These are phyloP conservation scores for Antennarius maculatus DNA, from an alignment of 2,797 vertebrate genomes.

Conservation along the genomic window DNA sequence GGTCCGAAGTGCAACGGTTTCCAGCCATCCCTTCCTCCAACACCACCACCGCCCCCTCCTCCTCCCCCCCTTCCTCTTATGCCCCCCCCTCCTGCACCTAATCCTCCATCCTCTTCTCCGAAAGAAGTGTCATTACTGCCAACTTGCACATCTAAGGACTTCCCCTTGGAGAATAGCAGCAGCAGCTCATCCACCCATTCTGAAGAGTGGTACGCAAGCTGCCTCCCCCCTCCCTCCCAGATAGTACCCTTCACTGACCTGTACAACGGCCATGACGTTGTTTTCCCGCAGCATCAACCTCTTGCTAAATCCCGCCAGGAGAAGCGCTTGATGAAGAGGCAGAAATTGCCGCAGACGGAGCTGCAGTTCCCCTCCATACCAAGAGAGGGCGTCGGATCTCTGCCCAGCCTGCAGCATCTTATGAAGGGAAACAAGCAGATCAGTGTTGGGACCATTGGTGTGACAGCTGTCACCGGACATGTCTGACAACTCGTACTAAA, in stretches of 20 bases:
- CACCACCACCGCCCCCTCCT: conserved; percentile 33
- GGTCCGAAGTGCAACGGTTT: conserved; percentile 85
- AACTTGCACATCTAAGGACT: conserved; percentile 83
- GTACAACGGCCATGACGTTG: conserved; percentile 86
- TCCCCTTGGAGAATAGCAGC: conserved; percentile 88
- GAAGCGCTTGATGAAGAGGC: conserved; percentile 90
- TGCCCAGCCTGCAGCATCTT: conserved; percentile 92
- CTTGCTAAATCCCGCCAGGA: conserved; percentile 87
- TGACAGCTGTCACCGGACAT: conserved; percentile 90
- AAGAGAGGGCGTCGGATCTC: conserved; percentile 76
- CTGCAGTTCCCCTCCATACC: conserved; percentile 78
- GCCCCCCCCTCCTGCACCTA: conserved; percentile 58
- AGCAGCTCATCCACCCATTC: conserved; percentile 91
- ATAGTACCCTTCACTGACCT: conserved; percentile 73
- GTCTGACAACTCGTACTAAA: conserved; percentile 78
- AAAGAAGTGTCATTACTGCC: conserved; percentile 77
- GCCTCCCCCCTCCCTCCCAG: conserved; percentile 84
- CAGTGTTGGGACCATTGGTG: conserved; percentile 89
- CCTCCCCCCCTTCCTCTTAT: conserved; percentile 74
- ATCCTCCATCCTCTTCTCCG: conserved; percentile 1
- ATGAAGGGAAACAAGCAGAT: conserved; percentile 96
- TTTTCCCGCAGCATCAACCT: conserved; percentile 77
- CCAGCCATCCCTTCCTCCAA: conserved; percentile 82
- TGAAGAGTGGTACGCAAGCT: conserved; percentile 90
- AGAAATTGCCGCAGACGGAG: conserved; percentile 83